Evolutionary conservation across 2,113 vertebrate genomes (phyloP).

Genomic region (Hystrix brachyura): DNA sequence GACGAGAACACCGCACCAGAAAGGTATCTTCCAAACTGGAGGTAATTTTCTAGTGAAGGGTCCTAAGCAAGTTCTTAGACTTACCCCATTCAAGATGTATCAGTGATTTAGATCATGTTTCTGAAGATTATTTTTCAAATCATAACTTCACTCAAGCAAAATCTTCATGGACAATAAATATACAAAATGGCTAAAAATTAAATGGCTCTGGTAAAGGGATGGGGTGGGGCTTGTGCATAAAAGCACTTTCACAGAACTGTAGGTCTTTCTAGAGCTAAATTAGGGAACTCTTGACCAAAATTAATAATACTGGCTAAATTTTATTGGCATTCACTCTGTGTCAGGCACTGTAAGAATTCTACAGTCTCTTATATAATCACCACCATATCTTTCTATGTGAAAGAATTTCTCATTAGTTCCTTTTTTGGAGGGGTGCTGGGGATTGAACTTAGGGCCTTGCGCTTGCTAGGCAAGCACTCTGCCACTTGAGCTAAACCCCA

Average conservation of each 20-base stretch:
- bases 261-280: neutral
- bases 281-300: neutral
- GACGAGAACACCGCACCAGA: neutral
- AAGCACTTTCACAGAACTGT: neutral
- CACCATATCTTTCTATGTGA: neutral
- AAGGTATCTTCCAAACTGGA: neutral
- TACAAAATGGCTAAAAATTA: neutral
- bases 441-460: too few species aligned
- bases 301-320: neutral
- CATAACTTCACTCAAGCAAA: neutral
- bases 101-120: neutral
- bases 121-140: neutral
- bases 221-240: neutral
- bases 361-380: neutral
- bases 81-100: neutral
- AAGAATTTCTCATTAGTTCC: neutral
- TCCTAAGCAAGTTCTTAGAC: neutral
- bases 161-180: constrained; percentile 3
- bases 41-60: constrained; percentile 10
- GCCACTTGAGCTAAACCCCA: neutral
- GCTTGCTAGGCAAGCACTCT: too few species aligned
- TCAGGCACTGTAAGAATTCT: neutral
- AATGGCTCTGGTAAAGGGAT: neutral
- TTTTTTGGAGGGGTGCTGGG: neutral
- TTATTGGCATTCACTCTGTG: neutral